These are phyloP conservation scores for Phylloscopus trochiloides DNA, from an alignment of 2,113 vertebrate genomes.

Conservation along the genomic window DNA sequence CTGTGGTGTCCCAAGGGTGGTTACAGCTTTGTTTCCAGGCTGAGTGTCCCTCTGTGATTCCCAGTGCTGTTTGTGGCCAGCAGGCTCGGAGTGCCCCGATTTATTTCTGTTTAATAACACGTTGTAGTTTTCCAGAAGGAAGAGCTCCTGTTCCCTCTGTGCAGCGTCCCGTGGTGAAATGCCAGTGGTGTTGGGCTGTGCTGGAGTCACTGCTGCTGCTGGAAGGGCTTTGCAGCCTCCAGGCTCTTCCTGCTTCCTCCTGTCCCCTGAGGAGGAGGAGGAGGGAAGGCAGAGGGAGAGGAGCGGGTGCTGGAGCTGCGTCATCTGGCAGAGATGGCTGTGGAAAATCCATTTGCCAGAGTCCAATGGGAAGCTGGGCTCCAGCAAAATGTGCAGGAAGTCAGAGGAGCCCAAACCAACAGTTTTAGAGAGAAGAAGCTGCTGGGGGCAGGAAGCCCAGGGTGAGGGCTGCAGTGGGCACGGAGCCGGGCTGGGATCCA, in stretches of 20 bases:
- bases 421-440: not conserved
- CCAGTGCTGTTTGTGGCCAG: not conserved
- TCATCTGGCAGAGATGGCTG: not conserved
- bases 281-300: not conserved
- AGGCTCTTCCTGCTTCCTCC: not conserved
- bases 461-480: not conserved
- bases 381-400: not conserved
- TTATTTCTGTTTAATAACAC: not conserved
- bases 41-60: not conserved
- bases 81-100: not conserved
- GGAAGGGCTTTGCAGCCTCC: not conserved
- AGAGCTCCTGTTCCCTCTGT: not conserved
- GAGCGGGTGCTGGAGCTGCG: not conserved
- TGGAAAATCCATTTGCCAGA: constrained; percentile 13
- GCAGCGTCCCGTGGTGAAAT: not conserved
- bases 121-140: not conserved
- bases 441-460: not conserved
- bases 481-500: fast-evolving
- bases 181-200: fast-evolving
- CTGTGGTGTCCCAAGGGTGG: not conserved
- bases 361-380: not conserved
- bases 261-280: not conserved
- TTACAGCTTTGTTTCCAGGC: not conserved
- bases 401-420: not conserved
- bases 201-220: not conserved